Conservation (phyloP, 2,888 invertebrate genomes). For the Andrena trimmerana region DNA sequence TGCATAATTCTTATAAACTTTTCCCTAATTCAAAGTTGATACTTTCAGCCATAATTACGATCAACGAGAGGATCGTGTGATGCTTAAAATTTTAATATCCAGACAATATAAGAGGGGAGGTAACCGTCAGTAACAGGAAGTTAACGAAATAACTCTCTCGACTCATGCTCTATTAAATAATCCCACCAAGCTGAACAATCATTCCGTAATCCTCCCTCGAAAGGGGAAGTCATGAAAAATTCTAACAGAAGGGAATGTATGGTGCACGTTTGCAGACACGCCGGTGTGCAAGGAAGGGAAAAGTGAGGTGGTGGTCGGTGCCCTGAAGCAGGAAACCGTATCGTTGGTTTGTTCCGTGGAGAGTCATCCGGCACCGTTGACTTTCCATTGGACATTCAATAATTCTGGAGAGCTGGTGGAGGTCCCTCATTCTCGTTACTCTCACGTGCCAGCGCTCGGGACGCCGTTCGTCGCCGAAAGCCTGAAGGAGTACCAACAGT, state of each 20-base stretch:
- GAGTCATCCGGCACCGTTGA: slow-evolving; percentile 93
- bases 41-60: no score
- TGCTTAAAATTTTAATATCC: no score
- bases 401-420: slow-evolving; percentile 95
- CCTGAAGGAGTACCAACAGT: slow-evolving; percentile 81
- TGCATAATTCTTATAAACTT: no score
- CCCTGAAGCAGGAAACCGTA: slow-evolving; percentile 95
- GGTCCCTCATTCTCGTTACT: slow-evolving; percentile 88
- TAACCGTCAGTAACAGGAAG: no score
- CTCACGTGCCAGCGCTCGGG: slow-evolving; percentile 76
- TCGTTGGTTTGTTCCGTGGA: slow-evolving; percentile 94
- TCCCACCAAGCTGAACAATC: neutral
- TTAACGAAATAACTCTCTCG: no score
- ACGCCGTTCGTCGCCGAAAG: slow-evolving; percentile 79
- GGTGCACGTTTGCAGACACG: slow-evolving; percentile 71
- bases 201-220: neutral
- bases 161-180: neutral
- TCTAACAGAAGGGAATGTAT: neutral
- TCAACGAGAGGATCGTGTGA: no score
- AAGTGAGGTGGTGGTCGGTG: slow-evolving; percentile 92
- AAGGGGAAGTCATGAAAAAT: neutral
- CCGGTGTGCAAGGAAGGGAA: slow-evolving; percentile 87
- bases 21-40: no score
- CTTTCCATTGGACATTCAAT: slow-evolving; percentile 97
- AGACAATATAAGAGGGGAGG: no score